Conservation (phyloP, 2,888 invertebrate genomes). For the Tineola bisselliella region DNA sequence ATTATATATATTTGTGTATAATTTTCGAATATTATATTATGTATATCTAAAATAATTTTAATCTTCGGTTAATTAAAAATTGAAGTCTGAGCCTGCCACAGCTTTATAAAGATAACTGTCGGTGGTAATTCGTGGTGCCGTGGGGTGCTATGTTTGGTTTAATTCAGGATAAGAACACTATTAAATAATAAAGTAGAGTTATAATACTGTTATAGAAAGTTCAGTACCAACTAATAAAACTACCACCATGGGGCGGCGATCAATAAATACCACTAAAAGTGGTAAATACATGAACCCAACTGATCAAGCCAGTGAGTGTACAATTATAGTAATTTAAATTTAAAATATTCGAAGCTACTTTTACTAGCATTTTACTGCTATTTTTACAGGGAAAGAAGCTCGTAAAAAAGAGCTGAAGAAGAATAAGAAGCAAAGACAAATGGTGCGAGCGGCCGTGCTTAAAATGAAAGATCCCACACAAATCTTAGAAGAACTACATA, state of each 20-base stretch:
- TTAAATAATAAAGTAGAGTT: not conserved
- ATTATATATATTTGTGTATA: no score
- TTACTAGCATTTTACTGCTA: not conserved
- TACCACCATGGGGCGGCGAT: slow-evolving; percentile 88
- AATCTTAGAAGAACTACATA: slow-evolving; percentile 94
- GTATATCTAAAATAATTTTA: no score
- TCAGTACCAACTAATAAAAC: not conserved
- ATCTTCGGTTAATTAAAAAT: no score
- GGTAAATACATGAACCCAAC: slow-evolving; percentile 99
- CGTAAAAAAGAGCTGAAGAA: slow-evolving; percentile 97
- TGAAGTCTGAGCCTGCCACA: no score
- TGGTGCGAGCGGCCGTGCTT: slow-evolving; percentile 95
- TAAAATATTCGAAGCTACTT: not conserved
- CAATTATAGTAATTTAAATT: not conserved
- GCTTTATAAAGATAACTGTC: not conserved
- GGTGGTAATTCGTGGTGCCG: not conserved
- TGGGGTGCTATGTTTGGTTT: not conserved
- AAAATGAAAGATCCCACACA: slow-evolving; percentile 98
- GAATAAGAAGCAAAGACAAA: slow-evolving; percentile 96
- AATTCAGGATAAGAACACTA: not conserved
- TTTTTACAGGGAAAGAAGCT: slow-evolving; percentile 87
- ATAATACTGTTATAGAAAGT: not conserved
- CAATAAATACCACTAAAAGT: slow-evolving; percentile 99
- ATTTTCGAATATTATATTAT: no score
- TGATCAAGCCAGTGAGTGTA: slow-evolving; percentile 94